Evolutionary conservation across 2,797 vertebrate species (phyloP).

Genomic region (Furcifer pardalis): DNA sequence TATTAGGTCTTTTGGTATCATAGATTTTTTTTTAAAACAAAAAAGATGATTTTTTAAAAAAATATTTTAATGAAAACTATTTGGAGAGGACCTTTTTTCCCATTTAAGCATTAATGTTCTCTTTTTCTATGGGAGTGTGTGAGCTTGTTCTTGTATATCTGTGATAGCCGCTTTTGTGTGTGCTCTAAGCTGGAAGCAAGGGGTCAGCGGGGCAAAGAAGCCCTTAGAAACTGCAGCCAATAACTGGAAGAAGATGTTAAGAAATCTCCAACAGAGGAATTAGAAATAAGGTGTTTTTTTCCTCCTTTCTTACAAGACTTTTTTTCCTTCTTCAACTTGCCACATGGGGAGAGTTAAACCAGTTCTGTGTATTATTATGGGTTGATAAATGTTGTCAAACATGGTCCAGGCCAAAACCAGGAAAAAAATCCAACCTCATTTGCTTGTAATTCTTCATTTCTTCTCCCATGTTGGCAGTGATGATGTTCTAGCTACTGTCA

Average conservation of each 20-base stretch:
- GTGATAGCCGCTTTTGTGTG: slow-evolving; percentile 74
- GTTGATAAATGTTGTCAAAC: slow-evolving; percentile 63
- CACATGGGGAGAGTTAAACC: slow-evolving; percentile 62
- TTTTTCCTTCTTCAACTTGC: slow-evolving; percentile 59
- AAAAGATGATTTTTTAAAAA: slow-evolving; percentile 72
- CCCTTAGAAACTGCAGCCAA: slow-evolving; percentile 76
- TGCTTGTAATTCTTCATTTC: slow-evolving; percentile 63
- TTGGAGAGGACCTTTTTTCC: slow-evolving; percentile 80
- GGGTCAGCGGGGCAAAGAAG: slow-evolving; percentile 69
- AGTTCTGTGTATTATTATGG: slow-evolving; percentile 56
- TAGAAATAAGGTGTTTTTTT: slow-evolving; percentile 47
- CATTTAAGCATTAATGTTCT: slow-evolving; percentile 85
- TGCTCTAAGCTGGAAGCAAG: slow-evolving; percentile 78
- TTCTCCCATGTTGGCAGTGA: slow-evolving; percentile 66
- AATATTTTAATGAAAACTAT: slow-evolving; percentile 83
- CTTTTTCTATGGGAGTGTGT: slow-evolving; percentile 74
- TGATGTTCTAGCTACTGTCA: slow-evolving; percentile 61
- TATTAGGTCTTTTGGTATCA: slow-evolving; percentile 85
- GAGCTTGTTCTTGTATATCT: slow-evolving; percentile 77
- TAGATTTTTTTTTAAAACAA: slow-evolving; percentile 72
- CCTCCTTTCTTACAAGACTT: slow-evolving; percentile 31
- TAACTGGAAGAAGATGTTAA: slow-evolving; percentile 85
- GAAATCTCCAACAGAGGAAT: slow-evolving; percentile 70
- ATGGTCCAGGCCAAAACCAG: slow-evolving; percentile 72
- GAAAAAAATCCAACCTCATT: slow-evolving; percentile 63